These are phyloP conservation scores for Habroteleia sp. DNA, from an alignment of 2,888 invertebrate genomes.

Conservation along the genomic window DNA sequence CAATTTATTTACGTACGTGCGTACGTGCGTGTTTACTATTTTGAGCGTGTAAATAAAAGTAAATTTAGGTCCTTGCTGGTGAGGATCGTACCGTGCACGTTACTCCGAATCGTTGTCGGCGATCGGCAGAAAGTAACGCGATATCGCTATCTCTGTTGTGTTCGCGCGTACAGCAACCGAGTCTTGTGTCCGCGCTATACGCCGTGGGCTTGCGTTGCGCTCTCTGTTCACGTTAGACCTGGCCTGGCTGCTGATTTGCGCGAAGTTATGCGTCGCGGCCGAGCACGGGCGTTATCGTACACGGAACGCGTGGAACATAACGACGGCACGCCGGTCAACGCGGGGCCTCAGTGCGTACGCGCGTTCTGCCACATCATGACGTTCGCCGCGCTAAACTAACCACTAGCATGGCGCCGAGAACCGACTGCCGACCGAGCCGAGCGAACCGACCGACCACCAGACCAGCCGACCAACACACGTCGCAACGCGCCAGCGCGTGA, in stretches of 20 bases:
- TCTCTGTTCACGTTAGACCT: constrained; percentile 17
- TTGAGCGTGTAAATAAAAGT: constrained; percentile 11
- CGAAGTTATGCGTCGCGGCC: constrained; percentile 60
- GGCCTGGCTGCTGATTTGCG: constrained; percentile 40
- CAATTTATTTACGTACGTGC: no score
- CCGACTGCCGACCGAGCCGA: constrained; percentile 67
- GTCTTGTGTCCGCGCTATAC: constrained; percentile 23
- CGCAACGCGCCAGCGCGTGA: constrained; percentile 45
- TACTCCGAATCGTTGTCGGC: constrained; percentile 67
- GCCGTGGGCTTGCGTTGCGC: constrained; percentile 46
- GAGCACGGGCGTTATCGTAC: constrained; percentile 73
- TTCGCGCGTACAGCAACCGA: constrained; percentile 59
- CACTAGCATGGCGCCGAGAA: constrained; percentile 76
- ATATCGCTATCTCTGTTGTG: constrained; percentile 56
- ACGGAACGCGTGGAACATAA: constrained; percentile 75
- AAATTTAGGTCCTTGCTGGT: constrained; percentile 50
- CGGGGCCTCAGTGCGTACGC: constrained; percentile 68
- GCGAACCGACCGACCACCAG: constrained; percentile 65
- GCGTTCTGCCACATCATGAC: constrained; percentile 81
- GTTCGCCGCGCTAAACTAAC: constrained; percentile 79
- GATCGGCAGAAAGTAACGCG: constrained; percentile 30
- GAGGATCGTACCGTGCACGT: constrained; percentile 71
- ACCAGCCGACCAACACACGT: constrained; percentile 54
- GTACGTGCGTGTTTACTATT: no score
- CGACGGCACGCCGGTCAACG: constrained; percentile 72